Conservation (phyloP, 2,888 invertebrate genomes). For the Hyposoter didymator region DNA sequence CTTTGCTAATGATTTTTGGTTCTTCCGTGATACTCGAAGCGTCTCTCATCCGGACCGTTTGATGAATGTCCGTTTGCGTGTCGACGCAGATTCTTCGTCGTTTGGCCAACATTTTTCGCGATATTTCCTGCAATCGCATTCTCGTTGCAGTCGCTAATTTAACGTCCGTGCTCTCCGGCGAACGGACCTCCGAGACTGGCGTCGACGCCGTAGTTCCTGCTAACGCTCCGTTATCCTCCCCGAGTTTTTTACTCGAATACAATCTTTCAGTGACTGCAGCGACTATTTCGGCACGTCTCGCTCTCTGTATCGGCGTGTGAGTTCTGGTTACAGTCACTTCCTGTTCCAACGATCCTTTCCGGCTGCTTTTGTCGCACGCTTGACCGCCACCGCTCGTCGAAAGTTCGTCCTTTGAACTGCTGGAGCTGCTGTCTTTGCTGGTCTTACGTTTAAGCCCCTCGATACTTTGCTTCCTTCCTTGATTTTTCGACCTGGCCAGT, state of each 20-base stretch:
- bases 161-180: slow-evolving; percentile 76
- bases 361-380: slow-evolving; percentile 67
- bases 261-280: slow-evolving; percentile 89
- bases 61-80: slow-evolving; percentile 78
- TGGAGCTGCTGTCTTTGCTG: slow-evolving; percentile 78
- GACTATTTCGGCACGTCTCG: slow-evolving; percentile 88
- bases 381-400: slow-evolving; percentile 69
- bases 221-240: slow-evolving; percentile 72
- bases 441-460: slow-evolving; percentile 77
- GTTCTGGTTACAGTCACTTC: slow-evolving; percentile 69
- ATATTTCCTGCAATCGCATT: slow-evolving; percentile 81
- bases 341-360: slow-evolving; percentile 75
- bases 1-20: slow-evolving; percentile 70
- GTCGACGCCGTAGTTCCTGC: slow-evolving; percentile 52
- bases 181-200: slow-evolving; percentile 72
- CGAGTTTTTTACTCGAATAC: slow-evolving; percentile 85
- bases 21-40: slow-evolving; percentile 75
- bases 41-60: slow-evolving; percentile 77
- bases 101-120: slow-evolving; percentile 80
- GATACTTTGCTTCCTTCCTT: slow-evolving; percentile 74
- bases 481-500: slow-evolving; percentile 52
- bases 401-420: slow-evolving; percentile 78
- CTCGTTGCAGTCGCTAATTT: slow-evolving; percentile 75
- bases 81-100: slow-evolving; percentile 79
- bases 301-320: slow-evolving; percentile 77